Conservation (phyloP, 2,797 vertebrate genomes). For the Gobio occitaniae region DNA sequence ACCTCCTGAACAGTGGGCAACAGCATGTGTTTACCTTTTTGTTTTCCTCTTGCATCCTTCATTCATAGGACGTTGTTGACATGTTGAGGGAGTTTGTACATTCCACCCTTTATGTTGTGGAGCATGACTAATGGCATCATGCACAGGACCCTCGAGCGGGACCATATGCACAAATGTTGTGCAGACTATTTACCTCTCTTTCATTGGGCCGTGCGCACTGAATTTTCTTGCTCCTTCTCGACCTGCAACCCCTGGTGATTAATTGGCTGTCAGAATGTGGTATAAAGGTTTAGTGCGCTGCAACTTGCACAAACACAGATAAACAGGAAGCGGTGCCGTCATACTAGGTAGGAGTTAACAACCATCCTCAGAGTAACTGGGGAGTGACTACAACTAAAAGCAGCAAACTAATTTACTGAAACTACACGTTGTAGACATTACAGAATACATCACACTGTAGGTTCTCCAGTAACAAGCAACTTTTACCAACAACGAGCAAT, state of each 20-base stretch:
- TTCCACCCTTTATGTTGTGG: constrained; percentile 4
- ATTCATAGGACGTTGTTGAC: constrained; percentile 6
- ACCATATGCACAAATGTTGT: constrained; percentile 7
- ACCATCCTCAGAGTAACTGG: not conserved
- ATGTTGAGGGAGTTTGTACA: not conserved
- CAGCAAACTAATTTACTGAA: not conserved
- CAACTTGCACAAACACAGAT: constrained; percentile 36
- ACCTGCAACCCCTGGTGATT: constrained; percentile 40
- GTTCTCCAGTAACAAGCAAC: not conserved
- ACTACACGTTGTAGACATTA: not conserved
- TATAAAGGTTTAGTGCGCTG: constrained; percentile 38
- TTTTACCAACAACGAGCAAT: too few species aligned
- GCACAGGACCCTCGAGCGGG: not conserved
- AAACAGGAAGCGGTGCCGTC: constrained; percentile 34
- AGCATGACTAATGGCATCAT: constrained; percentile 34
- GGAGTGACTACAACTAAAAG: not conserved
- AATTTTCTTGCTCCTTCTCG: constrained; percentile 21
- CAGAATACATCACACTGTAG: not conserved
- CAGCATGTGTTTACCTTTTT: constrained; percentile 5
- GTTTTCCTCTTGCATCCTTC: constrained; percentile 13
- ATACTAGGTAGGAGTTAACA: not conserved
- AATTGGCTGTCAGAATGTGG: constrained; percentile 50
- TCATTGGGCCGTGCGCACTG: not conserved
- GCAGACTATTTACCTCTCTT: constrained; percentile 11
- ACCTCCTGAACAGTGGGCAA: not conserved